A percentile compares a stretch with the other conserved stretches of the same genome.
Evolutionary conservation across 2,888 invertebrate genomes (phyloP).

Genomic region (Polydrusus tereticollis): DNA sequence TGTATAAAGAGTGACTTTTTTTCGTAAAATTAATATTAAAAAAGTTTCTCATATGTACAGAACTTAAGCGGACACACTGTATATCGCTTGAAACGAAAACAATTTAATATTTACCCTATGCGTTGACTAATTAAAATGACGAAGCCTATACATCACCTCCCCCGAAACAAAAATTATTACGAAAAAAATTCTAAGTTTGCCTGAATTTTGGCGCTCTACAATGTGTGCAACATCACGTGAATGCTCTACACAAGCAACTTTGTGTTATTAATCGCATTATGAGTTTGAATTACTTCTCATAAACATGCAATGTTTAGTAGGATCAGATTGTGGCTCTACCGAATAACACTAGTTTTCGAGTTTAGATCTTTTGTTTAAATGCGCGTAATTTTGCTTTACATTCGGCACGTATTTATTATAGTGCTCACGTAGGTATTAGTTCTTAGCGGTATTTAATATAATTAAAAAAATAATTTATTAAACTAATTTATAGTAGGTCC

Average conservation of each 20-base stretch:
- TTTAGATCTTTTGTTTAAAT: neutral
- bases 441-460: no score
- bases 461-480: no score
- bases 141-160: neutral
- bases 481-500: no score
- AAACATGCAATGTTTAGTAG: slow-evolving; percentile 8
- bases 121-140: no score
- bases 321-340: slow-evolving; percentile 1
- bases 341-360: slow-evolving; percentile 8
- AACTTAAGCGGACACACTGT: no score
- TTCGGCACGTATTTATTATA: neutral
- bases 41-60: no score
- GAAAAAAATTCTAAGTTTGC: slow-evolving; percentile 7
- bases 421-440: neutral
- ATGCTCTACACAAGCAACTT: slow-evolving; percentile 9
- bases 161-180: neutral
- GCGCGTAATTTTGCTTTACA: neutral
- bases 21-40: no score
- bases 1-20: no score
- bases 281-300: slow-evolving; percentile 14
- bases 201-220: slow-evolving; percentile 15
- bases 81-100: no score
- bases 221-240: slow-evolving; percentile 14
- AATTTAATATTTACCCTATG: no score
- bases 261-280: slow-evolving; percentile 23